Base-by-base conservation (phyloP, 1,140 invertebrate genomes). In the Saccostrea glomerata region DNA sequence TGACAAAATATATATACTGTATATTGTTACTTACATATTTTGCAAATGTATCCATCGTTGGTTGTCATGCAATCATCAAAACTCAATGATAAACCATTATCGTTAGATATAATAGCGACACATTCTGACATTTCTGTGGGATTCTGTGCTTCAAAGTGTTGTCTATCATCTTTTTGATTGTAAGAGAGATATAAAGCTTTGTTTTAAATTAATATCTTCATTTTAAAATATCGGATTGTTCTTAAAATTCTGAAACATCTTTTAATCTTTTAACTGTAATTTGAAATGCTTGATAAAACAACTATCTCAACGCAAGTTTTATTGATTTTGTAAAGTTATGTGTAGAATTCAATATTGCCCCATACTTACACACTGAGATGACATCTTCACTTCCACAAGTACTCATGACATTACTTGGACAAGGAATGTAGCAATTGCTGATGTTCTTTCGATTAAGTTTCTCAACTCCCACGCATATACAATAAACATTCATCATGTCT, bases 341-440 rank as follows among this genome's bases (percentile, higher is more conserved):
- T 6, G 40, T 47, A 9, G 47, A 47, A 3, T 47, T 47, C 40
- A 47, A 7, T 47, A 47, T 47, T 47, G 9, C 6, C 5, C 47
- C 11, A 3, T 63, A 77, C 70, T 36, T 77, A 77, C 70, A 77
- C 70, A 77, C 70, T 77, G 70, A 77, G 12, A 77, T 77, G 2
- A 36, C 11, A 30, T 77, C 25, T 12, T 13, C 30, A 77, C 12
- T 36, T 12, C 70, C 70, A 77, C 70, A 77, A 5, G 70, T 77
- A 36, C 36, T 77, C 70, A 77, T 36, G 23, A 77, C 0, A 25
- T 77, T 30, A 77, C 30, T 36, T 36, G 70, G 25, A 77, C 70
- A 77, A 25, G 70, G 70, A 11, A 77, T 15, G 70, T 77, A 30
- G 30, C 70, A 77, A 12, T 12, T 77, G 70, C 70, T 77, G 25